These are phyloP conservation scores for Anastatus disparis DNA, from an alignment of 1,140 invertebrate species.

Conservation along the genomic window DNA sequence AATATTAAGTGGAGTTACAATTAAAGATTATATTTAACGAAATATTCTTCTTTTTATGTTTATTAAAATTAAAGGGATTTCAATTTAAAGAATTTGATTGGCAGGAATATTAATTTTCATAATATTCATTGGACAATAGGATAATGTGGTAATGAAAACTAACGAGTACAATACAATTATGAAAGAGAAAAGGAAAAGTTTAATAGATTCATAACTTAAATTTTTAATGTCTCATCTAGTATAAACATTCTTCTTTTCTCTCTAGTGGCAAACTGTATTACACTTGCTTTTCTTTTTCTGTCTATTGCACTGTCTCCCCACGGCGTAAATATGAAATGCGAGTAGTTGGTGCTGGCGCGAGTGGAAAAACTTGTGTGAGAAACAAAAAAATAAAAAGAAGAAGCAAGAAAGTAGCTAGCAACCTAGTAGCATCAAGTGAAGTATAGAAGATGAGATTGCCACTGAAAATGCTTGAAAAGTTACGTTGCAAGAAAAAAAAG, in stretches of 20 bases:
- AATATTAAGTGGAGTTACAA: no score
- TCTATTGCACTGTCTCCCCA: not conserved
- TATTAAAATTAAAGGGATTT: no score
- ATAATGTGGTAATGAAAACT: no score
- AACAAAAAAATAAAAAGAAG: slow-evolving; percentile 20
- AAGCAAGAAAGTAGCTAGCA: no score
- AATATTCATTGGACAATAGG: no score
- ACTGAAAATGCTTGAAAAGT: slow-evolving; percentile 38
- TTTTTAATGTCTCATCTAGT: not conserved
- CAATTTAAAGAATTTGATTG: no score
- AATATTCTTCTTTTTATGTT: no score
- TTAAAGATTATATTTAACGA: no score
- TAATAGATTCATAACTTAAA: no score
- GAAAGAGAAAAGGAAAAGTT: no score
- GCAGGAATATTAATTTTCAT: no score
- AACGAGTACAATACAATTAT: no score
- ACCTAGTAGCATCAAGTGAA: slow-evolving; percentile 29
- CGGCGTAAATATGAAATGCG: slow-evolving; percentile 21
- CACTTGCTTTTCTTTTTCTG: not conserved
- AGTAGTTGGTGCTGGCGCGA: not conserved
- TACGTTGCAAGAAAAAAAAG: slow-evolving; percentile 19
- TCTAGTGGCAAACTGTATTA: not conserved
- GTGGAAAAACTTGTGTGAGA: slow-evolving; percentile 18
- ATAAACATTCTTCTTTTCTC: not conserved
- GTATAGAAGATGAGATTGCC: slow-evolving; percentile 39